Conservation (phyloP, 2,113 vertebrate genomes). For the Daphoenositta chrysoptera region DNA sequence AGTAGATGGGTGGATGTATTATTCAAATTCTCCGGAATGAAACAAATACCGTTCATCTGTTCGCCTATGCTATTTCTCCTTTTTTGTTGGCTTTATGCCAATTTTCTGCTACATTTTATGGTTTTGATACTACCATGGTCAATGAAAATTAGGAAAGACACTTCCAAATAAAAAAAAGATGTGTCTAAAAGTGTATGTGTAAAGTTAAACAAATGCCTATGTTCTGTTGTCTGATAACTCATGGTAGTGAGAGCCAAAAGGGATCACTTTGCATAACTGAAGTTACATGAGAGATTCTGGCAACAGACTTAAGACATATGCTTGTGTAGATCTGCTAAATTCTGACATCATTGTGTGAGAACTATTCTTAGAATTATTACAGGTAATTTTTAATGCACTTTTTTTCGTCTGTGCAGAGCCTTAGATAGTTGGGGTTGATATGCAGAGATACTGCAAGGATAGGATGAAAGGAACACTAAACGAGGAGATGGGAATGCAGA, state of each 20-base stretch:
- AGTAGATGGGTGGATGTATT: not conserved
- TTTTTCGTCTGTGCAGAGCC: not conserved
- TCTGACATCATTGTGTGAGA: not conserved
- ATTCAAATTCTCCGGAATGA: constrained; percentile 23
- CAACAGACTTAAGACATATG: not conserved
- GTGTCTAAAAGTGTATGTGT: constrained; percentile 2
- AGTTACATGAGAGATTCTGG: not conserved
- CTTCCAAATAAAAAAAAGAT: constrained; percentile 52
- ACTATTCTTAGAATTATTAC: not conserved
- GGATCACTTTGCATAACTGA: not conserved
- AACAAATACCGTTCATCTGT: constrained; percentile 45
- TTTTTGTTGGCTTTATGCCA: constrained; percentile 61
- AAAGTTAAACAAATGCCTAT: not conserved
- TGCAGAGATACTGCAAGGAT: not conserved
- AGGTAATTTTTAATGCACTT: not conserved
- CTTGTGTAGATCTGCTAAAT: not conserved
- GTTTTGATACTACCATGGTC: constrained; percentile 40
- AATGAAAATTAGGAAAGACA: constrained; percentile 60
- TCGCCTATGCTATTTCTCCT: constrained; percentile 43
- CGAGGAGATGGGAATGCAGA: not conserved
- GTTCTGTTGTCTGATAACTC: not conserved
- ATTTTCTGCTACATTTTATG: constrained; percentile 61
- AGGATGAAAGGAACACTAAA: not conserved
- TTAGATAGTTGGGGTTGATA: not conserved
- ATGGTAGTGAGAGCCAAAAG: not conserved